phyloP scores from a whole-genome alignment of 2,888 invertebrate genomes.

The Resseliella maxima region DNA sequence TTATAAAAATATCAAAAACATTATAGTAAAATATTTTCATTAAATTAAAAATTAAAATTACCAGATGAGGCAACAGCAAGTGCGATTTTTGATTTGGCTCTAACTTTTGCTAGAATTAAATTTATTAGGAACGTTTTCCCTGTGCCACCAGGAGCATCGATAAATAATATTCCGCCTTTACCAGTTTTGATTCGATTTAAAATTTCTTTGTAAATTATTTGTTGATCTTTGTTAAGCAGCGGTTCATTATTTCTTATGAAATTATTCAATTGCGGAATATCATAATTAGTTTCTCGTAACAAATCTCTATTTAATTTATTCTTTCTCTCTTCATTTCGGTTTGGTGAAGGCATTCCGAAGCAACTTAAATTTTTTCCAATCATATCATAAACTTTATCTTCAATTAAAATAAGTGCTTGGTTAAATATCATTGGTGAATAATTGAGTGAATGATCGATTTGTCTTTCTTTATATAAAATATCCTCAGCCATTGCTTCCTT shows the following conservation, averaged over 20 bases:
- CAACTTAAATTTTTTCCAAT: neutral
- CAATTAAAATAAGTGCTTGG: neutral
- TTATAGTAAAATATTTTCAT: constrained; percentile 35
- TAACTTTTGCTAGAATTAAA: constrained; percentile 56
- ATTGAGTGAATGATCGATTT: neutral
- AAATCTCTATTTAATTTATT: no score
- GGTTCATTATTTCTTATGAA: neutral
- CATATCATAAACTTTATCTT: neutral
- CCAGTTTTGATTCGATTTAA: no score
- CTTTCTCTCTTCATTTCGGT: neutral
- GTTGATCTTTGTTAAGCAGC: neutral
- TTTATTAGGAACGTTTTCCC: no score
- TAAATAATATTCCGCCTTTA: no score
- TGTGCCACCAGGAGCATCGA: no score
- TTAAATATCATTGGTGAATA: neutral
- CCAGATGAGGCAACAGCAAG: constrained; percentile 59
- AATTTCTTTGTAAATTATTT: neutral
- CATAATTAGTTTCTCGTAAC: neutral
- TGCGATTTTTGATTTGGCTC: constrained; percentile 57
- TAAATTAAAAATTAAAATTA: constrained; percentile 59
- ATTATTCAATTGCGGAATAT: neutral
- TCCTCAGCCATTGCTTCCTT: constrained; percentile 59
- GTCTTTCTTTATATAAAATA: constrained; percentile 58
- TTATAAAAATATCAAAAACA: constrained; percentile 55
- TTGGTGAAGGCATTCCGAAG: neutral